Conservation (phyloP, 2,113 vertebrate species). For the Lepus timidus region DNA sequence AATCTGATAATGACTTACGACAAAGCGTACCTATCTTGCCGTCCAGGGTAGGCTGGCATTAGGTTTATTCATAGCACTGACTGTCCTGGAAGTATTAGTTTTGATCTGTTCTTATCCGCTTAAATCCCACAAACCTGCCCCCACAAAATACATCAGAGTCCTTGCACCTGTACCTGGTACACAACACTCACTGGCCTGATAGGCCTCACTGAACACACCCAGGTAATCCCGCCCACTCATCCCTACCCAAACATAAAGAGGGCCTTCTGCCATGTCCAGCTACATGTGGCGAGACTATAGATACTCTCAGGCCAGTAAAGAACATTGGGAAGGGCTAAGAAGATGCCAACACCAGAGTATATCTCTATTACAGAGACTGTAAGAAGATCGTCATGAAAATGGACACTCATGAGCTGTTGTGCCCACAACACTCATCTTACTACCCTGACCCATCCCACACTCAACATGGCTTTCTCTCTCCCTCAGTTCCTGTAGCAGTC, state of each 20-base stretch:
- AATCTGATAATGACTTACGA: background rate
- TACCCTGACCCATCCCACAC: background rate
- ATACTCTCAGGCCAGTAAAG: background rate
- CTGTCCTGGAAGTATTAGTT: background rate
- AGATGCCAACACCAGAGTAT: background rate
- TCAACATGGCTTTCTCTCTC: background rate
- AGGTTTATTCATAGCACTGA: background rate
- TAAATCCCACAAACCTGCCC: background rate
- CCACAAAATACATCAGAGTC: background rate
- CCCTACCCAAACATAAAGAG: background rate
- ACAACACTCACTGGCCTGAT: background rate
- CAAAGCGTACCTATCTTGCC: background rate
- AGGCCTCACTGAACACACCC: background rate
- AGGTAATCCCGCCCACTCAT: background rate
- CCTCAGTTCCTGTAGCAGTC: background rate
- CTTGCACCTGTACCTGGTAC: background rate
- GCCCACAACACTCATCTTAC: background rate
- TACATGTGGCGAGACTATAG: background rate
- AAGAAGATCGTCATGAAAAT: constrained; percentile 7
- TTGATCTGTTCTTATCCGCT: constrained; percentile 34
- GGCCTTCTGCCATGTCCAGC: background rate
- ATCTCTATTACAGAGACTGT: background rate
- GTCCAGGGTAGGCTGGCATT: background rate
- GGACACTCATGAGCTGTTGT: background rate
- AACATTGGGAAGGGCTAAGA: background rate